Evolutionary conservation across 2,888 invertebrate genomes (phyloP).

Genomic region (Argyresthia albistria): DNA sequence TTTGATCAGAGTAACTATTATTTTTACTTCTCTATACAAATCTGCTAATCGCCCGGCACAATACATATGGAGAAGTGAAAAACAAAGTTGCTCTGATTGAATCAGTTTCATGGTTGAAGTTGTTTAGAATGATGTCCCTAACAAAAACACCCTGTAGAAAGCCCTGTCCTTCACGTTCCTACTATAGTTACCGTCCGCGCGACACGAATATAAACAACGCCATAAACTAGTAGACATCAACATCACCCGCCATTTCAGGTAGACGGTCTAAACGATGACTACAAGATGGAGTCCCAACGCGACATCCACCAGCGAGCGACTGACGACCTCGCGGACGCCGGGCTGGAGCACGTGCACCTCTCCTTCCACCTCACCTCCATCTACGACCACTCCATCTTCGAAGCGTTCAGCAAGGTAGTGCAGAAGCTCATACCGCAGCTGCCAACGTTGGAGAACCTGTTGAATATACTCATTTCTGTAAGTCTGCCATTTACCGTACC

Average conservation of each 20-base stretch:
- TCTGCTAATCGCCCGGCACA: no score
- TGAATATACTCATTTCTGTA: slow-evolving; percentile 98
- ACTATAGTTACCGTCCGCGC: no score
- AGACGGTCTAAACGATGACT: slow-evolving; percentile 98
- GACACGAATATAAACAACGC: no score
- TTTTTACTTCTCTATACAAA: no score
- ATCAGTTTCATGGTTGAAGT: no score
- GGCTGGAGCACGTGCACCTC: slow-evolving; percentile 88
- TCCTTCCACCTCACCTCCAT: slow-evolving; percentile 98
- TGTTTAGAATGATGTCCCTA: no score
- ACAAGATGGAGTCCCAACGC: slow-evolving; percentile 98
- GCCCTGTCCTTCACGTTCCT: no score
- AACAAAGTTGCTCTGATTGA: no score
- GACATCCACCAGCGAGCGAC: slow-evolving; percentile 98
- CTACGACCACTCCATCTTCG: slow-evolving; percentile 99
- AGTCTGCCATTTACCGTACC: slow-evolving; percentile 31
- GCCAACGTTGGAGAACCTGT: slow-evolving; percentile 95
- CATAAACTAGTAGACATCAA: background rate
- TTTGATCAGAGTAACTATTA: no score
- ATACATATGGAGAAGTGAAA: no score
- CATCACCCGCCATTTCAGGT: slow-evolving; percentile 62
- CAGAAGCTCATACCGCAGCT: slow-evolving; percentile 98
- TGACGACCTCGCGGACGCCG: slow-evolving; percentile 93
- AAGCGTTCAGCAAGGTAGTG: slow-evolving; percentile 99
- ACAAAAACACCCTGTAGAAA: no score